Conservation (phyloP, 2,888 invertebrate genomes). For the Drosophila paucipuncta region DNA sequence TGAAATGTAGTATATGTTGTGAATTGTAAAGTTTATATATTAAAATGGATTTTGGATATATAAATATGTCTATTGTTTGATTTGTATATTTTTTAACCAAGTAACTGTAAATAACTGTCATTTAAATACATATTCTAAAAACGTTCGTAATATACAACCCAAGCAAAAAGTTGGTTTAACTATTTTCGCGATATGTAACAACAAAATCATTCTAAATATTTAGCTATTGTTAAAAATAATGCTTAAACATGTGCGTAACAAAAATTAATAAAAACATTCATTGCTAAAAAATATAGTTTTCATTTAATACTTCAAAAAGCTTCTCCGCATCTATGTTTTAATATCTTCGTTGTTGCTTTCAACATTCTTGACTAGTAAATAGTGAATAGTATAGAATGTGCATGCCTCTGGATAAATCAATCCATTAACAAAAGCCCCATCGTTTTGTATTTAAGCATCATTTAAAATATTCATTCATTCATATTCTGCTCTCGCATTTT, state of each 20-base stretch:
- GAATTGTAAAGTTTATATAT: constrained; percentile 21
- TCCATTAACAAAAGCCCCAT: background rate
- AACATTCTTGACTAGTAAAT: constrained; percentile 35
- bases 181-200: constrained; percentile 54
- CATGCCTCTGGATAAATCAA: background rate
- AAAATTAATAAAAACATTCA: constrained; percentile 47
- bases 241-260: constrained; percentile 74
- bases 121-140: constrained; percentile 34
- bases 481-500: constrained; percentile 23
- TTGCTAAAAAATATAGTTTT: constrained; percentile 37
- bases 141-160: constrained; percentile 57
- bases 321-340: constrained; percentile 18
- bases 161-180: constrained; percentile 49
- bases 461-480: constrained; percentile 17
- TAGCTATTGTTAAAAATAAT: constrained; percentile 71
- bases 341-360: constrained; percentile 64
- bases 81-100: constrained; percentile 36
- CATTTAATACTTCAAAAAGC: constrained; percentile 36
- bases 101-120: constrained; percentile 13
- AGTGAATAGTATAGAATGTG: background rate
- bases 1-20: constrained; percentile 1
- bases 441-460: background rate
- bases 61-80: constrained; percentile 34
- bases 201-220: constrained; percentile 53
- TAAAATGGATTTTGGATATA: constrained; percentile 18